These are phyloP conservation scores for Octodon degus DNA, from an alignment of 2,113 vertebrate species.

Conservation along the genomic window DNA sequence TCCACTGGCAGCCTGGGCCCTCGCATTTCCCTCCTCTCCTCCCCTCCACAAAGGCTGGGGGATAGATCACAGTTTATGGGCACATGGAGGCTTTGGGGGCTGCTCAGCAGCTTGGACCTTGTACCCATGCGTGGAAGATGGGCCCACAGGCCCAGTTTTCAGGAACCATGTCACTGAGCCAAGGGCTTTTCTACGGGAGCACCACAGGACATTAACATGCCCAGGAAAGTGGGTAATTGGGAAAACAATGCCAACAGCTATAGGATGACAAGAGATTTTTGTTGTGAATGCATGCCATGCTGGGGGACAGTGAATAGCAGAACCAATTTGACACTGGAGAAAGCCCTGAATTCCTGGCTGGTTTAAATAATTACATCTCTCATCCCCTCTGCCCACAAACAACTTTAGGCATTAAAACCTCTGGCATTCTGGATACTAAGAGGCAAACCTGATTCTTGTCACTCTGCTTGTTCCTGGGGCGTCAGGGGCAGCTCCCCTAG, in stretches of 20 bases:
- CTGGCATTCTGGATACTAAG: background rate
- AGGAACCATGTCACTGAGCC: background rate
- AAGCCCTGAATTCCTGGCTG: background rate
- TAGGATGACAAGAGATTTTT: background rate
- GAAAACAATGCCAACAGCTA: background rate
- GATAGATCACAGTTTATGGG: background rate
- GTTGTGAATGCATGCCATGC: fast-evolving
- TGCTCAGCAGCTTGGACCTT: background rate
- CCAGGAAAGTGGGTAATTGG: background rate
- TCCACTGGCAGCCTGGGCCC: background rate
- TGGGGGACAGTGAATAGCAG: background rate
- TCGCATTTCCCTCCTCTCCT: background rate
- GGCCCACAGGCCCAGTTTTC: background rate
- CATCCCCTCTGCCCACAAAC: background rate
- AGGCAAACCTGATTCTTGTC: background rate
- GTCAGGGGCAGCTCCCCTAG: background rate
- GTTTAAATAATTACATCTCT: background rate
- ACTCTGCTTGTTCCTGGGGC: background rate
- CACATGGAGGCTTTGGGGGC: fast-evolving
- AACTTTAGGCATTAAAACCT: background rate
- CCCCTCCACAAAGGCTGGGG: background rate
- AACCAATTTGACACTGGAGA: background rate
- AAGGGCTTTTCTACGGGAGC: background rate
- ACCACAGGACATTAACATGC: background rate
- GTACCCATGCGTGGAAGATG: background rate